Conservation (phyloP, 2,797 vertebrate species). For the Echiichthys vipera region DNA sequence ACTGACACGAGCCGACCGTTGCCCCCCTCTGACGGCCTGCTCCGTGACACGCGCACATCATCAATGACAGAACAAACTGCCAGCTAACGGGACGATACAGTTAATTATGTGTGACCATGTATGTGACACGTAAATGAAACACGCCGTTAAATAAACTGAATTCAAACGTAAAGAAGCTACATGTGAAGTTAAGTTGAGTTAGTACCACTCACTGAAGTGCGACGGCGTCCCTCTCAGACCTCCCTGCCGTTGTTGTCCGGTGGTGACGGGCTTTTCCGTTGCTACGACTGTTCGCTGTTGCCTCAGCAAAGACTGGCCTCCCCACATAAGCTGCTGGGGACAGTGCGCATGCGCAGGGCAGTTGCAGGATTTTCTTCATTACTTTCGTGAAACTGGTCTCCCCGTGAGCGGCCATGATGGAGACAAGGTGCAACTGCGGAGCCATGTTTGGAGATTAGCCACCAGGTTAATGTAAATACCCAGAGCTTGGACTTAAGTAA, state of each 20-base stretch:
- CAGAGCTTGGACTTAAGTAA: background rate
- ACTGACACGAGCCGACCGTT: slow-evolving; percentile 41
- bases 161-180: fast-evolving
- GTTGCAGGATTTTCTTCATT: slow-evolving; percentile 9
- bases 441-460: background rate
- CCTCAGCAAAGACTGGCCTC: slow-evolving; percentile 45
- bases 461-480: too few relatives aligned
- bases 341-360: slow-evolving; percentile 47
- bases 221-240: slow-evolving; percentile 28
- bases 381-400: slow-evolving; percentile 33
- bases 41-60: slow-evolving; percentile 56
- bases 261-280: slow-evolving; percentile 63
- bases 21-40: slow-evolving; percentile 79
- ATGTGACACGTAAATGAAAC: slow-evolving; percentile 19
- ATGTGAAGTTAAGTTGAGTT: slow-evolving; percentile 22
- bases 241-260: slow-evolving; percentile 58
- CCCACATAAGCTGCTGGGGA: slow-evolving; percentile 29
- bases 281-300: slow-evolving; percentile 58
- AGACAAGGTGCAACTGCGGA: background rate
- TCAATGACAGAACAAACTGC: slow-evolving; percentile 36
- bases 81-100: slow-evolving; percentile 20
- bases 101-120: slow-evolving; percentile 18
- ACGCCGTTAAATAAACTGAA: background rate
- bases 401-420: slow-evolving; percentile 39
- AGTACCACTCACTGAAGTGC: slow-evolving; percentile 62